Evolutionary conservation across 2,797 vertebrate species (phyloP).

Genomic region (Rhynchonycteris naso): DNA sequence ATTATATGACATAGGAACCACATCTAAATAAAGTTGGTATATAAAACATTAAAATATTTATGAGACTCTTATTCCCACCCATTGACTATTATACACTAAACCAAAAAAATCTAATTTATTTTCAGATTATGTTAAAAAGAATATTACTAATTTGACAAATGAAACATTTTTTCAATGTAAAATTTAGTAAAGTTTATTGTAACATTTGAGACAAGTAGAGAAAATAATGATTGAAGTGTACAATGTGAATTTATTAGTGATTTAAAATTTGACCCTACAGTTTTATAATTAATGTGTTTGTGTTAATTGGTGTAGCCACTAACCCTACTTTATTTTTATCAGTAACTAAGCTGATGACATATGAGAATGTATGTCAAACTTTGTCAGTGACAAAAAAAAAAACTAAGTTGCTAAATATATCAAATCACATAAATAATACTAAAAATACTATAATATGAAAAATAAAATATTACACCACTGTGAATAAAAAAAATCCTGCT

Average conservation of each 20-base stretch:
- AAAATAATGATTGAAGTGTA: background rate
- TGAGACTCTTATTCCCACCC: background rate
- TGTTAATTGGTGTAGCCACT: background rate
- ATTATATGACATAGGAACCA: background rate
- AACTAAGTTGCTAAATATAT: background rate
- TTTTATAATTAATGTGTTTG: background rate
- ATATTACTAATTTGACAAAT: background rate
- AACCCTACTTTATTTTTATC: background rate
- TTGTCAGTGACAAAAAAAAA: background rate
- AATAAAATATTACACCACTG: background rate
- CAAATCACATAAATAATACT: background rate
- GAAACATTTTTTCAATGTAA: background rate
- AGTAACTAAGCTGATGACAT: background rate
- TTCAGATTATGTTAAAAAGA: background rate
- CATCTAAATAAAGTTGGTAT: background rate
- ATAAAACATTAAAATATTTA: background rate
- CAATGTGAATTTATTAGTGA: background rate
- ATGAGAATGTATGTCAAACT: background rate
- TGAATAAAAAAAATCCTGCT: background rate
- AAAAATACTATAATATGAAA: background rate
- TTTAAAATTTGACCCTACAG: background rate
- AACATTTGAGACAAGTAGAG: background rate
- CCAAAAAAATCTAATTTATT: background rate
- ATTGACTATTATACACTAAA: background rate
- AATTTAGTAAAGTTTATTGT: background rate